phyloP scores from a whole-genome alignment of 2,113 vertebrate genomes.

The Heliornis fulica region DNA sequence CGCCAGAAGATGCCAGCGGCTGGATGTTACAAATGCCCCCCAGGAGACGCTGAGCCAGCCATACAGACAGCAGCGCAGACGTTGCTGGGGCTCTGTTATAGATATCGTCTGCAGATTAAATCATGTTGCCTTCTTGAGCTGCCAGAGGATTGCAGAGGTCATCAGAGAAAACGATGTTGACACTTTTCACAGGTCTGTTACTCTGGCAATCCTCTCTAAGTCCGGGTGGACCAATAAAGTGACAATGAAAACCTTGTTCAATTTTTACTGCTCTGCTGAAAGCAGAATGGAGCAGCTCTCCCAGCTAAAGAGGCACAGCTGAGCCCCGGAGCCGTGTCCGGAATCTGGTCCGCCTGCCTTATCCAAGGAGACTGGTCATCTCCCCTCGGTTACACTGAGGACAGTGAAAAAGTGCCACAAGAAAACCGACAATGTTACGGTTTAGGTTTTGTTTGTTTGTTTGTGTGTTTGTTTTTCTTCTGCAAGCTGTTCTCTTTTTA shows the following conservation, averaged over 20 bases:
- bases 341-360: not conserved
- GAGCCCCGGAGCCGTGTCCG: not conserved
- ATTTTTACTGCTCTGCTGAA: not conserved
- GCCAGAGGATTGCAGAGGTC: not conserved
- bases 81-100: not conserved
- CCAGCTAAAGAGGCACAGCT: not conserved
- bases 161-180: not conserved
- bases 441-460: too few species aligned
- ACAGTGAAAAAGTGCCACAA: not conserved
- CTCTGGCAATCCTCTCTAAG: not conserved
- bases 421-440: not conserved
- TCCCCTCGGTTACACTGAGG: not conserved
- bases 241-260: not conserved
- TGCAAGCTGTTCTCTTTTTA: not conserved
- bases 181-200: not conserved
- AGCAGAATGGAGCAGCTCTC: not conserved
- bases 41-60: not conserved
- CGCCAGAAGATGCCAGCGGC: conserved; percentile 59
- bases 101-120: not conserved
- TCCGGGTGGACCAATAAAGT: not conserved
- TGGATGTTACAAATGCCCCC: conserved; percentile 69
- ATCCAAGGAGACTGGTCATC: not conserved
- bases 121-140: not conserved
- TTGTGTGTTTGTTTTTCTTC: too few species aligned
- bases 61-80: not conserved